Base-by-base conservation (phyloP, 1,140 invertebrate genomes). In the Drosophila navojoa region DNA sequence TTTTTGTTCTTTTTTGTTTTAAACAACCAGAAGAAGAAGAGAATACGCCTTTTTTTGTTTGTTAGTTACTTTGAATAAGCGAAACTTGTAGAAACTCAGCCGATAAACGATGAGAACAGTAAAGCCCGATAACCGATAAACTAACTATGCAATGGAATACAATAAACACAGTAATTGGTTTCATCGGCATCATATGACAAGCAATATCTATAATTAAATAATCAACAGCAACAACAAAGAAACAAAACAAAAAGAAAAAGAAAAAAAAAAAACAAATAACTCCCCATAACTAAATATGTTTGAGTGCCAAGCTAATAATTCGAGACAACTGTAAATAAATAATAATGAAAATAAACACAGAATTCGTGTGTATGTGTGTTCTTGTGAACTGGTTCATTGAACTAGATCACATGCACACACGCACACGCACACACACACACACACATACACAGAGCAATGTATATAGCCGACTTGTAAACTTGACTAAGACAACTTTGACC, bases 251-350 rank as follows among this genome's bases (percentile, higher is more conserved):
- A 32, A 32, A n/a, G n/a, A 3, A 6, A 27, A 32, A 32, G 1
- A 32, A 32, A 3, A 35, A 6, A 35, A 9, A 35, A 6, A 35
- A 35, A 35, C 1, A 35, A 7, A 11, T 0, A 38, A 38, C 35
- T 38, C 64, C 42, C 35, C 62, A 63, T 73, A 79, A 89, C 75
- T 74, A 50, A 67, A 77, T 58, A 82, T 86, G 89, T 90, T 90
- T 90, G 86, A 90, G 86, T 90, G 86, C 86, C 86, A 90, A 90
- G 86, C 86, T 90, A 87, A 90, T 54, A 90, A 90, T 90, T 90
- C 74, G 80, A 81, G 62, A 86, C 62, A 87, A 71, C 58, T 86
- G 79, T 86, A 86, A 47, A 87, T 87, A 82, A 54, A 54, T 35
- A 42, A 52, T 22, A 64, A 13, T n/a, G n/a, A 38, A n/a, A 47